Evolutionary conservation across 2,113 vertebrate genomes (phyloP).

Genomic region (Tetrax tetrax): DNA sequence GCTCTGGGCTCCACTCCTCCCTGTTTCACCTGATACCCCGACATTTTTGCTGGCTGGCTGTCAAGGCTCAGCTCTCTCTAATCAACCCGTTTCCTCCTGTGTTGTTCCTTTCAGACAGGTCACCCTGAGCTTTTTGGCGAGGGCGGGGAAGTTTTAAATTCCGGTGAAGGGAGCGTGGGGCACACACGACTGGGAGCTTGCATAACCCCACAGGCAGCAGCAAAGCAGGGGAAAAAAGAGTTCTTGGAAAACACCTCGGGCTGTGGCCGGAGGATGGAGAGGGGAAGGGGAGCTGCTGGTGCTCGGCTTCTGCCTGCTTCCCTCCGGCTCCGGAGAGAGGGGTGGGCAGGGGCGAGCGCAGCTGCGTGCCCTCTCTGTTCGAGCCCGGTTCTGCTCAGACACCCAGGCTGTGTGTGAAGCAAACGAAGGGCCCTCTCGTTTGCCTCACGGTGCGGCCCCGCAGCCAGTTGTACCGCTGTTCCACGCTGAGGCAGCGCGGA

Average conservation of each 20-base stretch:
- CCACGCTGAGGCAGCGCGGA: accelerated
- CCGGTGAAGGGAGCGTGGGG: accelerated
- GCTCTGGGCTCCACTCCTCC: neutral
- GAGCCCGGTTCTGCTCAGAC: neutral
- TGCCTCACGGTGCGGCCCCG: neutral
- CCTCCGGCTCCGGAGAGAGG: accelerated
- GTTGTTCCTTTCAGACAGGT: neutral
- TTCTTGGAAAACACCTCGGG: neutral
- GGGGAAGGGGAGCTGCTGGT: neutral
- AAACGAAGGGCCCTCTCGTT: too few relatives aligned
- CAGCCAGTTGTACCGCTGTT: accelerated
- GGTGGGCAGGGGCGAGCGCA: accelerated
- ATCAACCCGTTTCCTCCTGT: neutral
- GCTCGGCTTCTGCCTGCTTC: neutral
- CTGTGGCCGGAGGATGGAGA: neutral
- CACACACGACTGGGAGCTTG: accelerated
- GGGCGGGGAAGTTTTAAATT: neutral
- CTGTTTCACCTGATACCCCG: neutral
- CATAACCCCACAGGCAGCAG: neutral
- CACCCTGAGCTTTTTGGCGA: neutral
- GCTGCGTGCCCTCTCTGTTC: accelerated
- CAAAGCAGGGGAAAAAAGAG: too few relatives aligned
- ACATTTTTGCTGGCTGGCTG: neutral
- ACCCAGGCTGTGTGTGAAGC: too few relatives aligned
- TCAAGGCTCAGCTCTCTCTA: neutral